Conservation (phyloP, 2,888 invertebrate genomes). For the Cantharis flavilabris region DNA sequence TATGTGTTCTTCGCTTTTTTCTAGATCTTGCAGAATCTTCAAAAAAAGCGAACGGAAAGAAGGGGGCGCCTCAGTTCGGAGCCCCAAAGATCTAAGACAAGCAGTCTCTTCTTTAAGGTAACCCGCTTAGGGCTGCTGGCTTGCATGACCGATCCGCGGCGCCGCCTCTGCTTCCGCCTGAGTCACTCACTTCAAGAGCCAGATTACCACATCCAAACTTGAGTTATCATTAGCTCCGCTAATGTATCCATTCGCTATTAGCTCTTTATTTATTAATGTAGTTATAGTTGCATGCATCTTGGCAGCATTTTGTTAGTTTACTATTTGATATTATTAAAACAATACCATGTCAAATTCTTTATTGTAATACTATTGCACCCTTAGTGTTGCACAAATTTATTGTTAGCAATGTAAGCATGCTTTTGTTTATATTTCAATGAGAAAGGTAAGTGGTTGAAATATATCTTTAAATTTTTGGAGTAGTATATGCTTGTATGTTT, state of each 20-base stretch:
- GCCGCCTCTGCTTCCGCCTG: constrained; percentile 55
- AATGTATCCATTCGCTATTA: background rate
- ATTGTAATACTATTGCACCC: background rate
- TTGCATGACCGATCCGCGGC: constrained; percentile 55
- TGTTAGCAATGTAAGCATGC: constrained; percentile 16
- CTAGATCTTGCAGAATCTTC: constrained; percentile 99
- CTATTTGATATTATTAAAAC: background rate
- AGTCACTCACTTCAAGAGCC: constrained; percentile 23
- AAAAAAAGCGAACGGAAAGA: constrained; percentile 98
- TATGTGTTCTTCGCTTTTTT: constrained; percentile 88
- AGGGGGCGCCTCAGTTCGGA: constrained; percentile 96
- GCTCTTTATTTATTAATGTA: background rate
- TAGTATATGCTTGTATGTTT: constrained; percentile 19
- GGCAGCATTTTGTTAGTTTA: background rate
- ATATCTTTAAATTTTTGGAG: constrained; percentile 3
- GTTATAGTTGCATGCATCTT: background rate
- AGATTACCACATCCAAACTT: constrained; percentile 23
- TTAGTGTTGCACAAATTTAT: background rate
- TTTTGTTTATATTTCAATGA: constrained; percentile 14
- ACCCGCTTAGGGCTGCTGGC: constrained; percentile 65
- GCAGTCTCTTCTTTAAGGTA: constrained; percentile 99
- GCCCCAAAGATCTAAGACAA: constrained; percentile 91
- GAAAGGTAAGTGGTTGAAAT: constrained; percentile 23
- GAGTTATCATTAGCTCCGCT: constrained; percentile 4
- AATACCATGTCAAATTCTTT: background rate